Evolutionary conservation across 2,797 vertebrate species (phyloP).

Genomic region (Sternarchorhynchus goeldii): DNA sequence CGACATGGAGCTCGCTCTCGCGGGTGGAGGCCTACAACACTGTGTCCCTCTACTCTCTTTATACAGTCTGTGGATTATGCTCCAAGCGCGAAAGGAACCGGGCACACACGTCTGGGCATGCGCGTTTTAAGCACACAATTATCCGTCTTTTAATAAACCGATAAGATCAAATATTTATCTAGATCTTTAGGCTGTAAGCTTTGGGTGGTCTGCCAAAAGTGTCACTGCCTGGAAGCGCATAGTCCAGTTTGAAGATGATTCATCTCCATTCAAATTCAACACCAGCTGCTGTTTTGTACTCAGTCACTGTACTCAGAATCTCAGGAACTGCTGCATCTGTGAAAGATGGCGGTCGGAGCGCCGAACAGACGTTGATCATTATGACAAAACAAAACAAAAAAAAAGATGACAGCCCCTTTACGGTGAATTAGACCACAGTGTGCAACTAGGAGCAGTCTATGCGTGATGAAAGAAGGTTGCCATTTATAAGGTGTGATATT

Average conservation of each 20-base stretch:
- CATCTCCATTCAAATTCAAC: conserved; percentile 43
- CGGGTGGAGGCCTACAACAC: neutral
- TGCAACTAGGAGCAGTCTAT: conserved; percentile 34
- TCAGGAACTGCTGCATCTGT: conserved; percentile 58
- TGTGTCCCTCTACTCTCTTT: neutral
- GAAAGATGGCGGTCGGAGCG: conserved; percentile 51
- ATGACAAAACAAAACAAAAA: conserved; percentile 36
- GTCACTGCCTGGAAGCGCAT: conserved; percentile 21
- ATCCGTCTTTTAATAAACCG: conserved; percentile 29
- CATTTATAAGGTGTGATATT: neutral
- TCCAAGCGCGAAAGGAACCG: conserved; percentile 8
- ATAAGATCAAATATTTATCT: conserved; percentile 29
- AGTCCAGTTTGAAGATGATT: conserved; percentile 12
- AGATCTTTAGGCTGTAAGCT: neutral
- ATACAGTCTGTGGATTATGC: conserved; percentile 31
- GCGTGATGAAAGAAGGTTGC: neutral
- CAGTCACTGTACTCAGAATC: conserved; percentile 53
- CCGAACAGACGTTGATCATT: conserved; percentile 68
- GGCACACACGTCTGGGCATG: conserved; percentile 11
- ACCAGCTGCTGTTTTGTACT: conserved; percentile 63
- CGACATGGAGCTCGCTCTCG: neutral
- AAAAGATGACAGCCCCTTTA: conserved; percentile 46
- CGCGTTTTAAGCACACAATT: conserved; percentile 25
- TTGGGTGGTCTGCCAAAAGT: neutral
- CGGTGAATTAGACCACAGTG: conserved; percentile 32